phyloP scores from a whole-genome alignment of 2,113 vertebrate species.

The Podocnemis expansa region DNA sequence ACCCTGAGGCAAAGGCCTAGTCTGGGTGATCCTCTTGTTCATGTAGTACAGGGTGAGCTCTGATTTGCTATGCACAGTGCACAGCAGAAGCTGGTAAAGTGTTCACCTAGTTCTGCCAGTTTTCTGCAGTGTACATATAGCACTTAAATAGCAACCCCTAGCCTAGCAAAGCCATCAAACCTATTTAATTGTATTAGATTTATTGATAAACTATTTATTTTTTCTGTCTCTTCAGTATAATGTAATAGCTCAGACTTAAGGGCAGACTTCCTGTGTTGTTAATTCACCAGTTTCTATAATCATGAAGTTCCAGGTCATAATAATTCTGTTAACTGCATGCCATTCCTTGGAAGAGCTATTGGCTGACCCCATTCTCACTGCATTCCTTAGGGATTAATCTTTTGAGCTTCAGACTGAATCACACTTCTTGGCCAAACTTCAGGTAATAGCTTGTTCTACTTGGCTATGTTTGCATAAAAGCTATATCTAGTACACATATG shows the following conservation, averaged over 20 bases:
- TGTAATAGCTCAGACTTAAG: not conserved
- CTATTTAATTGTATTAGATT: not conserved
- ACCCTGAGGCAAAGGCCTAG: not conserved
- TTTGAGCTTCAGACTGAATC: not conserved
- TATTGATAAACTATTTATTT: not conserved
- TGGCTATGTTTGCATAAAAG: not conserved
- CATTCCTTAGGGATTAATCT: not conserved
- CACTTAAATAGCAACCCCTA: not conserved
- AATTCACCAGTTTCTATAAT: conserved; percentile 13
- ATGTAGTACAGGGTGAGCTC: not conserved
- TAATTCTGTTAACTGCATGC: conserved; percentile 43
- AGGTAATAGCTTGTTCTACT: not conserved
- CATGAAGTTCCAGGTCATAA: conserved; percentile 20
- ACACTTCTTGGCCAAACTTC: not conserved
- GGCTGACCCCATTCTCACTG: conserved; percentile 49
- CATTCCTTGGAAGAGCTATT: not conserved
- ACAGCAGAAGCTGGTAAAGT: not conserved
- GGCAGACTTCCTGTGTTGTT: conserved; percentile 29
- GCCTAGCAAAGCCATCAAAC: not conserved
- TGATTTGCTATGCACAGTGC: not conserved
- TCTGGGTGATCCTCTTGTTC: not conserved
- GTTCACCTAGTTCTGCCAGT: fast-evolving
- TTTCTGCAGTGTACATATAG: fast-evolving
- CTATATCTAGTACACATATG: not conserved
- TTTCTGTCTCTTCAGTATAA: not conserved